Conservation (phyloP, 2,113 vertebrate species). For the Ochotona curzoniae region DNA sequence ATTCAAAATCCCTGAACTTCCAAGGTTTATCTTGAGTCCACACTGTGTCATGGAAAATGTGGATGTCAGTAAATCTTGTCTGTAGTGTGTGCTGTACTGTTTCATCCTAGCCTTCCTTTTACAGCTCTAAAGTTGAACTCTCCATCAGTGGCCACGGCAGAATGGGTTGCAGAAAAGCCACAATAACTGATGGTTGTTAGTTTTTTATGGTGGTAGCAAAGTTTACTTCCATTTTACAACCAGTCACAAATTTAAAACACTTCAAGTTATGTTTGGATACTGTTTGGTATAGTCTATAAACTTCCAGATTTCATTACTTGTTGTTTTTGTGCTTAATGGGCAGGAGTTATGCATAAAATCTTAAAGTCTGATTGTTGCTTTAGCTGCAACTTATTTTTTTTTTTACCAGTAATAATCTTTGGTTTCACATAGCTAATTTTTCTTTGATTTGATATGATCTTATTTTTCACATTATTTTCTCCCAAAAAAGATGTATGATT, state of each 20-base stretch:
- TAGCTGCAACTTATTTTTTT: neutral
- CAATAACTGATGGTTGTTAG: neutral
- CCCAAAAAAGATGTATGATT: neutral
- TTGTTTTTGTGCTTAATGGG: slow-evolving; percentile 6
- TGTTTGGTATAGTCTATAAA: slow-evolving; percentile 52
- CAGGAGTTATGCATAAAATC: slow-evolving; percentile 19
- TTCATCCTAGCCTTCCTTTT: neutral
- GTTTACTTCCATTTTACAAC: slow-evolving; percentile 50
- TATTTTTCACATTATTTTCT: slow-evolving; percentile 37
- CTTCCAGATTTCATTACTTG: slow-evolving; percentile 45
- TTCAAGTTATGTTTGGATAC: slow-evolving; percentile 51
- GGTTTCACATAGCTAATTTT: neutral
- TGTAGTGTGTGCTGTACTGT: neutral
- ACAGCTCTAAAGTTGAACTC: neutral
- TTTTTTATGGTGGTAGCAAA: slow-evolving; percentile 23
- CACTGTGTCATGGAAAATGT: neutral
- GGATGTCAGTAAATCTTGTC: neutral
- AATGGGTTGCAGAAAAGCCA: slow-evolving; percentile 4
- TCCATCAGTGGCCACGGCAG: neutral
- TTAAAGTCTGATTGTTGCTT: slow-evolving; percentile 15
- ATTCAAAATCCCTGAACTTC: neutral
- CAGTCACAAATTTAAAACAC: slow-evolving; percentile 7
- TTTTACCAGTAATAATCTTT: slow-evolving; percentile 29
- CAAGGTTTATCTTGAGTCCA: neutral
- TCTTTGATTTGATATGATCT: slow-evolving; percentile 46